Conservation (phyloP, 1,140 invertebrate species). For the Rhyzopertha dominica region DNA sequence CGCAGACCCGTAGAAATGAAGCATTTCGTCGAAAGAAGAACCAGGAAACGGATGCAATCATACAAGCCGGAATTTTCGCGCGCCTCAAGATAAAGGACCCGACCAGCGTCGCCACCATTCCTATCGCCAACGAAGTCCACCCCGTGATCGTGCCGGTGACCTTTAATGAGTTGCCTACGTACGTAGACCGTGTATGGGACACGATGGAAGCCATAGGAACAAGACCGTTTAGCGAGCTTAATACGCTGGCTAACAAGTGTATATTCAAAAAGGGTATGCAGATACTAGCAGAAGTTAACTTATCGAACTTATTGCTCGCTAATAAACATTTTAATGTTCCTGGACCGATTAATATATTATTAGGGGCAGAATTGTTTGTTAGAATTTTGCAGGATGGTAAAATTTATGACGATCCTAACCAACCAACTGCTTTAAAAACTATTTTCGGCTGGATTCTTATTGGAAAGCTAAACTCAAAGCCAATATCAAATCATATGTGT, state of each 20-base stretch:
- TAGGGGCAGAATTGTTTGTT: slow-evolving; percentile 20
- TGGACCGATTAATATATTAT: slow-evolving; percentile 15
- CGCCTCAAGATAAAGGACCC: slow-evolving; percentile 12
- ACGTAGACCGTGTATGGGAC: slow-evolving; percentile 15
- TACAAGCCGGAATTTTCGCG: slow-evolving; percentile 11
- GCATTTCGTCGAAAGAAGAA: slow-evolving; percentile 9
- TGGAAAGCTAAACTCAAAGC: too few species aligned
- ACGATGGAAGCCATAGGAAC: slow-evolving; percentile 20
- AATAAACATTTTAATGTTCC: slow-evolving; percentile 13
- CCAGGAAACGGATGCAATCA: slow-evolving; percentile 10
- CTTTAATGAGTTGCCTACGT: slow-evolving; percentile 8
- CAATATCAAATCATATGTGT: too few species aligned
- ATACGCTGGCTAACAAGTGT: slow-evolving; percentile 9
- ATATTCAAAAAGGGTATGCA: slow-evolving; percentile 17
- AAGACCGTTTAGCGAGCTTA: slow-evolving; percentile 8
- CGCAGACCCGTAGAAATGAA: slow-evolving; percentile 2
- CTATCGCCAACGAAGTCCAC: slow-evolving; percentile 10
- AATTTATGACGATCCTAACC: too few species aligned
- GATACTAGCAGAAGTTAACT: slow-evolving; percentile 9
- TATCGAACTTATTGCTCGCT: too few species aligned
- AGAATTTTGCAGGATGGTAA: slow-evolving; percentile 20
- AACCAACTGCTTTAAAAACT: too few species aligned
- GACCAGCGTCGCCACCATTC: slow-evolving; percentile 10
- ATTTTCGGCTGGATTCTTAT: too few species aligned
- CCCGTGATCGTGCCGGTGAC: slow-evolving; percentile 10